These are phyloP conservation scores for Formicarius rufipectus DNA, from an alignment of 2,113 vertebrate genomes.

Conservation along the genomic window DNA sequence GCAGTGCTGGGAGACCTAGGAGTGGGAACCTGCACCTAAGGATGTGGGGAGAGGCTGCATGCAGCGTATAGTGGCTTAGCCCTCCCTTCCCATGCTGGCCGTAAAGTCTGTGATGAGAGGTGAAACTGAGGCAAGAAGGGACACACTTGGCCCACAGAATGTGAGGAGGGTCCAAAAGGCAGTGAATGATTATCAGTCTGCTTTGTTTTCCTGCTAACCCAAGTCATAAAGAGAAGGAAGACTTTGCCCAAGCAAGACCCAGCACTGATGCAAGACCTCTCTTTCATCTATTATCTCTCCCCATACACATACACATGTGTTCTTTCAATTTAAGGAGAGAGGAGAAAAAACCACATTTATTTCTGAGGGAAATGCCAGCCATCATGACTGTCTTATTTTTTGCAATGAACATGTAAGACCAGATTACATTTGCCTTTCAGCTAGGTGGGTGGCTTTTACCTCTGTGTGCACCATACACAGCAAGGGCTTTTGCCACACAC, in stretches of 20 bases:
- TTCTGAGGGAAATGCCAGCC: neutral
- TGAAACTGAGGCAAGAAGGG: neutral
- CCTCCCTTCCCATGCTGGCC: neutral
- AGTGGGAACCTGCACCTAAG: neutral
- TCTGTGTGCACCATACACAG: neutral
- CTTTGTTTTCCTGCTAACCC: neutral
- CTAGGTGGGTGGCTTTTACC: neutral
- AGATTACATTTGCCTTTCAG: neutral
- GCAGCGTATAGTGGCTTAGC: neutral
- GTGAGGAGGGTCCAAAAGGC: accelerated
- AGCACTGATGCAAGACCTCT: neutral
- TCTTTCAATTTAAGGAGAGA: neutral
- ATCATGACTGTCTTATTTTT: neutral
- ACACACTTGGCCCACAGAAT: neutral
- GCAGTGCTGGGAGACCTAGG: neutral
- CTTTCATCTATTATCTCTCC: neutral
- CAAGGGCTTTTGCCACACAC: neutral
- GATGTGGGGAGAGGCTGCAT: neutral
- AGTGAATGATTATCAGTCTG: neutral
- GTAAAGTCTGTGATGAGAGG: neutral
- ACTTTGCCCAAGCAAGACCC: neutral
- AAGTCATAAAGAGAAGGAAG: neutral
- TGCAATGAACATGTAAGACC: neutral
- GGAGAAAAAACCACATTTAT: neutral
- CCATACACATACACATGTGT: neutral